phyloP scores from a whole-genome alignment of 2,888 invertebrate genomes.

The Aleiodes testaceus region DNA sequence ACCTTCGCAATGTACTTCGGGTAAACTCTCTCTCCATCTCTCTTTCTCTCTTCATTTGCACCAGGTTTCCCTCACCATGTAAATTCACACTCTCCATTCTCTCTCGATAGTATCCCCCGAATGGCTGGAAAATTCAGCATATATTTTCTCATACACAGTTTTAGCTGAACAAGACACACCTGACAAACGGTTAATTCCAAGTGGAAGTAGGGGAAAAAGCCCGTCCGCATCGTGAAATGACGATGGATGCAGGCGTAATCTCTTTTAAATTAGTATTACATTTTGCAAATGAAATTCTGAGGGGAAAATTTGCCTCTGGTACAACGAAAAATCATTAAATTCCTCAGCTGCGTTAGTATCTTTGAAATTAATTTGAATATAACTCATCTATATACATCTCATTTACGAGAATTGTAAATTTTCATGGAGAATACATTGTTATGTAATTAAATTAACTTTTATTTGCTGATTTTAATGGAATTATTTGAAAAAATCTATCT shows the following conservation, averaged over 20 bases:
- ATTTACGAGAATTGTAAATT: too few relatives aligned
- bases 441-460: too few relatives aligned
- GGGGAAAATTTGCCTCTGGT: constrained; percentile 39
- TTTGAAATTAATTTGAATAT: too few relatives aligned
- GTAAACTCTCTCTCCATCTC: constrained; percentile 32
- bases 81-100: constrained; percentile 52
- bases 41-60: constrained; percentile 25
- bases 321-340: constrained; percentile 58
- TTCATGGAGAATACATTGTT: too few relatives aligned
- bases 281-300: constrained; percentile 54
- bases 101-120: constrained; percentile 5
- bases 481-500: too few relatives aligned
- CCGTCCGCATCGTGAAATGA: constrained; percentile 31
- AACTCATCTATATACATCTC: too few relatives aligned
- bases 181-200: background rate
- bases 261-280: constrained; percentile 66
- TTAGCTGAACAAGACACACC: constrained; percentile 10
- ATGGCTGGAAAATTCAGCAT: constrained; percentile 8
- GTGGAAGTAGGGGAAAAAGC: background rate
- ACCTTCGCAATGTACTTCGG: constrained; percentile 31
- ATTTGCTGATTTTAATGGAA: too few relatives aligned
- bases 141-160: constrained; percentile 3
- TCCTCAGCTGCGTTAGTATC: constrained; percentile 43
- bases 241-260: constrained; percentile 61
- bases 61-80: constrained; percentile 52